phyloP scores from a whole-genome alignment of 2,797 vertebrate genomes.

The Chlorospingus semifuscus region DNA sequence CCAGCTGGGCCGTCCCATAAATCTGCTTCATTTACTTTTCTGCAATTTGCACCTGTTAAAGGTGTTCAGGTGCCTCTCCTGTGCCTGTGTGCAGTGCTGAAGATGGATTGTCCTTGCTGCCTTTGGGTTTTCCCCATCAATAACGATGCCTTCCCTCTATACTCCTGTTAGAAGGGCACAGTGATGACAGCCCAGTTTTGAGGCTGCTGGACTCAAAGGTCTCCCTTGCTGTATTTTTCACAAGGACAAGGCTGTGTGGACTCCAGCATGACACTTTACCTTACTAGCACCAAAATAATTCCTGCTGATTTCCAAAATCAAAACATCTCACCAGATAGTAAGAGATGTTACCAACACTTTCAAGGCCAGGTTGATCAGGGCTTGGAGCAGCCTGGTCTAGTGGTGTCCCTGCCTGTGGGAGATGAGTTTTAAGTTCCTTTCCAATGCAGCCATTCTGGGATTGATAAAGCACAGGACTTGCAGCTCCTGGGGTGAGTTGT shows the following conservation, averaged over 20 bases:
- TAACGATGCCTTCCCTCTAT: background rate
- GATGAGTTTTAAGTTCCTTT: background rate
- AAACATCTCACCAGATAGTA: background rate
- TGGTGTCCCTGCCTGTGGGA: background rate
- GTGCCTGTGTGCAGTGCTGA: background rate
- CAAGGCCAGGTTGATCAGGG: background rate
- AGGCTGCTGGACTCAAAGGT: background rate
- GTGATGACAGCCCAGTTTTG: background rate
- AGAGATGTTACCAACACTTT: background rate
- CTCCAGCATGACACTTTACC: background rate
- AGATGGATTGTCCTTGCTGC: background rate
- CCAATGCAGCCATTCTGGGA: background rate
- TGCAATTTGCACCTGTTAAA: background rate
- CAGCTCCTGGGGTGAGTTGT: background rate
- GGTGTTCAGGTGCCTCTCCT: background rate
- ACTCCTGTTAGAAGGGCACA: background rate
- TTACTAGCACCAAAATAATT: background rate
- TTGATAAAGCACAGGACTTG: background rate
- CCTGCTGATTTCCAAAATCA: background rate
- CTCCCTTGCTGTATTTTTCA: background rate
- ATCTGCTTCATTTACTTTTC: background rate
- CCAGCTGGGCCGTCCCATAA: background rate
- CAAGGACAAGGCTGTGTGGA: background rate
- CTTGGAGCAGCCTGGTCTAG: background rate
- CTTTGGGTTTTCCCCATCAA: background rate